Evolutionary conservation across 2,113 vertebrate genomes (phyloP).

Genomic region (Gambusia affinis): DNA sequence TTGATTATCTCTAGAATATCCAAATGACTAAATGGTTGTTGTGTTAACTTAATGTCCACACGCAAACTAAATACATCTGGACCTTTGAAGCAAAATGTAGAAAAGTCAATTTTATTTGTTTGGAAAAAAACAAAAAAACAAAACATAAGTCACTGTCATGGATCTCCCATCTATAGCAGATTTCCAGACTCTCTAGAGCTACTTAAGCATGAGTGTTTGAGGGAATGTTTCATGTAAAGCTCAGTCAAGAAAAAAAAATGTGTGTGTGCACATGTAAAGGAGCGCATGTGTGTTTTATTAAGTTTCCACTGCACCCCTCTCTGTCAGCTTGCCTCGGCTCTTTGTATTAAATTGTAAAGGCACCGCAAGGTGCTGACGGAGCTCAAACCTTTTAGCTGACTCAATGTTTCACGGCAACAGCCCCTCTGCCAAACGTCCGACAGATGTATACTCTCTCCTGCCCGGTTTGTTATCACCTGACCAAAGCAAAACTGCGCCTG

Average conservation of each 20-base stretch:
- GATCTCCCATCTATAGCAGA: background rate
- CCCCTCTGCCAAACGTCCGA: slow-evolving; percentile 57
- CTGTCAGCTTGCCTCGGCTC: slow-evolving; percentile 45
- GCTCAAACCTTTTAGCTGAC: slow-evolving; percentile 75
- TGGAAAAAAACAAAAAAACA: background rate
- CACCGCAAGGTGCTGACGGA: slow-evolving; percentile 74
- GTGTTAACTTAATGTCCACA: no score
- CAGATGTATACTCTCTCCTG: slow-evolving; percentile 61
- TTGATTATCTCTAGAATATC: no score
- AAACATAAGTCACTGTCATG: background rate
- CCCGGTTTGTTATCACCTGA: slow-evolving; percentile 65
- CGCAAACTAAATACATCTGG: no score
- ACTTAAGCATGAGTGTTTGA: slow-evolving; percentile 1
- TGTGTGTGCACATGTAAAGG: background rate
- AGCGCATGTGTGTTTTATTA: slow-evolving; percentile 40
- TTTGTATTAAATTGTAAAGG: slow-evolving; percentile 71
- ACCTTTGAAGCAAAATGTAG: background rate
- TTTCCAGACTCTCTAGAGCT: background rate
- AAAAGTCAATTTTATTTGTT: background rate
- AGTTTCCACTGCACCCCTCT: slow-evolving; percentile 43
- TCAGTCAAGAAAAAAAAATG: background rate
- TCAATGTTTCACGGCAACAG: slow-evolving; percentile 68
- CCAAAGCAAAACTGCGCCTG: slow-evolving; percentile 56
- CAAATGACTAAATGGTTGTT: no score
- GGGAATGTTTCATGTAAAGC: slow-evolving; percentile 1